Conservation (phyloP, 2,113 vertebrate species). For the Ploceus nigricollis region DNA sequence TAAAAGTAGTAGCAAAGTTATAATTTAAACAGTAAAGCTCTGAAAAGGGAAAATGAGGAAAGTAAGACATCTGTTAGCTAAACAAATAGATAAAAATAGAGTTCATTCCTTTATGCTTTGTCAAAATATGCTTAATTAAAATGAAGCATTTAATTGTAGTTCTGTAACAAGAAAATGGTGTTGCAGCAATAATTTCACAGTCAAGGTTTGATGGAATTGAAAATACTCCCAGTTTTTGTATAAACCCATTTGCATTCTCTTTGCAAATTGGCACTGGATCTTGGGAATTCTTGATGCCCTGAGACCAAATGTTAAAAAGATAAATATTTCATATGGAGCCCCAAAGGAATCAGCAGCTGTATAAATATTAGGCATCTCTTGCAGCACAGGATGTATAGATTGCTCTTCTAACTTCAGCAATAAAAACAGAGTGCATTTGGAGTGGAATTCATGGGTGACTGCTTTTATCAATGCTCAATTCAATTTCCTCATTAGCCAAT, state of each 20-base stretch:
- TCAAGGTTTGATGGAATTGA: slow-evolving; percentile 24
- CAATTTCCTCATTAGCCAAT: not conserved
- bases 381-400: not conserved
- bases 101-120: slow-evolving; percentile 30
- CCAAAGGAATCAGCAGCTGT: not conserved
- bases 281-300: not conserved
- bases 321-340: not conserved
- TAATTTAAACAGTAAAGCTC: slow-evolving; percentile 40
- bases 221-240: not conserved
- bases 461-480: not conserved
- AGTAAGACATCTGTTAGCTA: slow-evolving; percentile 21
- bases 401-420: not conserved
- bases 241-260: not conserved
- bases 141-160: slow-evolving; percentile 42
- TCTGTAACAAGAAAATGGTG: slow-evolving; percentile 3
- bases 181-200: slow-evolving; percentile 30
- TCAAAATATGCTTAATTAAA: slow-evolving; percentile 56
- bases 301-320: not conserved
- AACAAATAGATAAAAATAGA: slow-evolving; percentile 19
- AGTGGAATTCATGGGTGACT: not conserved
- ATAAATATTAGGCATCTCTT: not conserved
- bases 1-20: slow-evolving; percentile 40
- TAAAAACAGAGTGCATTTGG: not conserved
- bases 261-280: not conserved
- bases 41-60: slow-evolving; percentile 20